These are phyloP conservation scores for Polydrusus tereticollis DNA, from an alignment of 2,888 invertebrate genomes.

Conservation along the genomic window DNA sequence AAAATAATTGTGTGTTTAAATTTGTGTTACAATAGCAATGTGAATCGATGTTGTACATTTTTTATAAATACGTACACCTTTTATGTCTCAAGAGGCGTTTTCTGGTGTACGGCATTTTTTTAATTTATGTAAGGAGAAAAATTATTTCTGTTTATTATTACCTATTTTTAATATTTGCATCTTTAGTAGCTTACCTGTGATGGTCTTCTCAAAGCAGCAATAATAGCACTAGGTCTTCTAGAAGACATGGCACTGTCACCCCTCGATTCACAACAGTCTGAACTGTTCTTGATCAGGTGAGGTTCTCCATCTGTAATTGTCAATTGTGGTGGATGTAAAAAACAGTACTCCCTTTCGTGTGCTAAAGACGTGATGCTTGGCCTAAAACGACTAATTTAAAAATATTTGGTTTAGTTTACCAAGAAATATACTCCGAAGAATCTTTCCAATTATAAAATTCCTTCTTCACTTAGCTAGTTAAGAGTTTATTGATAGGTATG, in stretches of 20 bases:
- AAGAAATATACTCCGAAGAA: no score
- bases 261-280: slow-evolving; percentile 39
- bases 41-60: no score
- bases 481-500: neutral
- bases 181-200: slow-evolving; percentile 65
- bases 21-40: no score
- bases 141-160: no score
- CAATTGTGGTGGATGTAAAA: slow-evolving; percentile 45
- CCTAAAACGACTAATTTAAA: slow-evolving; percentile 1
- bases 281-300: slow-evolving; percentile 30
- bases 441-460: no score
- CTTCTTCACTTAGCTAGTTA: no score
- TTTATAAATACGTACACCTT: no score
- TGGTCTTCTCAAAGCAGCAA: slow-evolving; percentile 74
- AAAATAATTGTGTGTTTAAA: neutral
- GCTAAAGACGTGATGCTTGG: neutral
- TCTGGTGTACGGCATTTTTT: no score
- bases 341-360: slow-evolving; percentile 34
- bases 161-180: no score
- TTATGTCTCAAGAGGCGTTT: no score
- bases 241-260: slow-evolving; percentile 55
- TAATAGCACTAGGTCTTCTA: slow-evolving; percentile 75
- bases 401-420: no score
- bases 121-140: no score
- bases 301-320: slow-evolving; percentile 40